Base-by-base conservation (phyloP, 2,113 vertebrate genomes). In the Daboia siamensis region DNA sequence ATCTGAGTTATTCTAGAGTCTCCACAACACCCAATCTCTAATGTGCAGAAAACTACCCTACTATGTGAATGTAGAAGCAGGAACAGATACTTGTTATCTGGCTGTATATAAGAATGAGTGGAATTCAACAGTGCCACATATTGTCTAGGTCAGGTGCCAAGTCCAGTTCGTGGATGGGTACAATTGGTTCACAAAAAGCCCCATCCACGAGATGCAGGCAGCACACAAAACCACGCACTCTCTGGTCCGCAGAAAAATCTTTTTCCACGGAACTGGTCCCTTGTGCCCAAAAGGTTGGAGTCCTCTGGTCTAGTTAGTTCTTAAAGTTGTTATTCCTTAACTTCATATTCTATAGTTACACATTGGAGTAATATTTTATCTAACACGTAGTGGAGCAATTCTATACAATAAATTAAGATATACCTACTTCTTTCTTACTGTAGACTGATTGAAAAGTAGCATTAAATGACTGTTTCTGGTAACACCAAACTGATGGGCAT, bases 391-490 rank as follows among this genome's bases (percentile, higher is more conserved):
- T 46, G 51, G 55, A 84, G 1, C 39, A 89, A 48, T 29, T 51
- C 5, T 92, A 2, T 39, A 85, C 5, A 54, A 15, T 3, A 61
- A 54, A 21, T 61, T 44, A 0, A 9, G 10, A 89, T 12, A 93
- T 13, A 96, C 98, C 93, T 95, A 99, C 99, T 98, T 98, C 89
- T 97, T 99, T 88, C 98, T 98, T 93, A 99, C 96, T 4, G 96
- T 59, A 54, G 94, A 96, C 51, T 98, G 98, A 93, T 98, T 97
- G 91, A 99, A 98, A 91, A 94, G 97, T 93, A 99, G 95, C 51
- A 98, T 96, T 93, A 99, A 97, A 96, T 99, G 99, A 96, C 99
- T 99, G 95, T 97, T 96, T 96, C 91, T 98, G 12, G 97, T 96
- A 26, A 97, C 97, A 54, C 99, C 99, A 89, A 99, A 99, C 95